Conservation (phyloP, 2,797 vertebrate genomes). For the Myotis findleyi region DNA sequence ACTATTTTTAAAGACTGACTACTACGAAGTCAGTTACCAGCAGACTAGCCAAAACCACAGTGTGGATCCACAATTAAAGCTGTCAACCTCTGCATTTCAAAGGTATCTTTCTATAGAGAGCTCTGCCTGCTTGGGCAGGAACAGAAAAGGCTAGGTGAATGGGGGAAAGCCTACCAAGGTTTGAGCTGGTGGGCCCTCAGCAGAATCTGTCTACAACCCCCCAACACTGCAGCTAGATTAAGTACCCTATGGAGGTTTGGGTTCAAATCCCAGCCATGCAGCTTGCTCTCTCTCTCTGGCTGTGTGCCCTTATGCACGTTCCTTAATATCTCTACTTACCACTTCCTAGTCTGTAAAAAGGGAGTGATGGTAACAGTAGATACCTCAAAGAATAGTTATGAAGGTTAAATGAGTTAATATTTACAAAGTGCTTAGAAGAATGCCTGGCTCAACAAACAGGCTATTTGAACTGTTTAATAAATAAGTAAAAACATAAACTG, state of each 20-base stretch:
- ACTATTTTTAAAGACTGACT: slow-evolving; percentile 55
- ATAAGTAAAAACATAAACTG: slow-evolving; percentile 7
- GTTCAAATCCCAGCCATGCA: slow-evolving; percentile 16
- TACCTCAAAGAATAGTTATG: background rate
- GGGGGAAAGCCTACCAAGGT: background rate
- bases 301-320: background rate
- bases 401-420: background rate
- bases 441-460: background rate
- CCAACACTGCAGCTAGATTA: background rate
- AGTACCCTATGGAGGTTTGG: background rate
- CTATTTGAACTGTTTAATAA: background rate
- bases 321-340: background rate
- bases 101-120: slow-evolving; percentile 28
- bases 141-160: background rate
- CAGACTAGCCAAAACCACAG: slow-evolving; percentile 55
- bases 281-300: background rate
- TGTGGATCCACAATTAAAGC: slow-evolving; percentile 48
- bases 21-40: background rate
- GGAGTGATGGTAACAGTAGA: background rate
- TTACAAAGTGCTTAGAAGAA: background rate
- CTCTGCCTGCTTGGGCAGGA: background rate
- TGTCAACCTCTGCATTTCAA: slow-evolving; percentile 47
- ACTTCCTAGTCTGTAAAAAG: background rate
- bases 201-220: background rate
- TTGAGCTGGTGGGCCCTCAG: background rate